These are phyloP conservation scores for Gymnoscopelus braueri DNA, from an alignment of 2,797 vertebrate genomes.

Conservation along the genomic window DNA sequence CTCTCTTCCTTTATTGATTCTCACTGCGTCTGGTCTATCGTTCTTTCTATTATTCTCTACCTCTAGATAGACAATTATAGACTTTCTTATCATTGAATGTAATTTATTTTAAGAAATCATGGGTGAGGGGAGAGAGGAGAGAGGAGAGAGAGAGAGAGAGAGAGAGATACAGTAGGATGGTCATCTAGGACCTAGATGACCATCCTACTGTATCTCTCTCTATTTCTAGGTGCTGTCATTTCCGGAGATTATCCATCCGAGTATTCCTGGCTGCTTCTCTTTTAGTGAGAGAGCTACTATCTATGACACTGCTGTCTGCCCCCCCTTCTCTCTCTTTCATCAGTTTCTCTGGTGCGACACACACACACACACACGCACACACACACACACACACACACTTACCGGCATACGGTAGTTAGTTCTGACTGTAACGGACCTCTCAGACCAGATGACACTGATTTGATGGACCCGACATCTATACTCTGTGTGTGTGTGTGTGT, in stretches of 20 bases:
- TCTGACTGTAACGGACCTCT: constrained; percentile 22
- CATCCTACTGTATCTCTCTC: too few relatives aligned
- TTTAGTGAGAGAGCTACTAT: too few relatives aligned
- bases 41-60: constrained; percentile 13
- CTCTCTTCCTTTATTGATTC: background rate
- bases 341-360: background rate
- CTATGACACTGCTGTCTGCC: too few relatives aligned
- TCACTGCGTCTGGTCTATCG: background rate
- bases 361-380: background rate
- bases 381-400: constrained; percentile 7
- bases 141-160: constrained; percentile 2
- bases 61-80: too few relatives aligned
- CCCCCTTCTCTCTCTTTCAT: too few relatives aligned
- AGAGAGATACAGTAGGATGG: background rate
- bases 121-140: constrained; percentile 7
- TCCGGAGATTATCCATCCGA: constrained; percentile 46
- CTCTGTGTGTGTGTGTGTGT: constrained; percentile 3
- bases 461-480: background rate
- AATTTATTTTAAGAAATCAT: too few relatives aligned
- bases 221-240: constrained; percentile 31
- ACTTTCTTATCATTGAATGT: too few relatives aligned
- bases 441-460: constrained; percentile 12
- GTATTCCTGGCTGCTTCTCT: constrained; percentile 38
- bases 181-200: too few relatives aligned
- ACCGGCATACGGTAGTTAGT: too few relatives aligned